Conservation (phyloP, 92 coral and sea anemone species). For the Epizoanthus rinbou region DNA sequence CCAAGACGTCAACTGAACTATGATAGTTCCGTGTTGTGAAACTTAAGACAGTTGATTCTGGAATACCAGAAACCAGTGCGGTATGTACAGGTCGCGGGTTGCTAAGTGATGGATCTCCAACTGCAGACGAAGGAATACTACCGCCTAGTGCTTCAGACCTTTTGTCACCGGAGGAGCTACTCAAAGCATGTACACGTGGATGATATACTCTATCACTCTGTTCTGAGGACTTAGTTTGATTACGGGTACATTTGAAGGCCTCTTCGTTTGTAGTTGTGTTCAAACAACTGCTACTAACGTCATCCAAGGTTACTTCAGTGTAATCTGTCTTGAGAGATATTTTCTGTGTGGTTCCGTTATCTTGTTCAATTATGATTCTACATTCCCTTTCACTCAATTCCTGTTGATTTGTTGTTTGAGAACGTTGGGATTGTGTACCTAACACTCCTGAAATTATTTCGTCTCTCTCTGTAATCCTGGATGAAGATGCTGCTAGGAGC, state of each 20-base stretch:
- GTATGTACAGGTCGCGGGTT: neutral
- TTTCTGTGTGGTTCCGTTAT: neutral
- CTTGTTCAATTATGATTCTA: no score
- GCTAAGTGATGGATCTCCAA: neutral
- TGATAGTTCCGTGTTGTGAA: neutral
- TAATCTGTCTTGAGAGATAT: neutral
- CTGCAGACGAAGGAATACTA: neutral
- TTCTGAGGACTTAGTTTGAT: neutral
- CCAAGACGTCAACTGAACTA: neutral
- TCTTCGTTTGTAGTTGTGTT: neutral
- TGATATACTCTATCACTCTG: neutral
- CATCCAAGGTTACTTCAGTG: neutral
- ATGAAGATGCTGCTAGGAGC: neutral
- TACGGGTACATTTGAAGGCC: neutral
- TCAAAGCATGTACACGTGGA: no score
- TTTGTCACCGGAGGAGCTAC: neutral
- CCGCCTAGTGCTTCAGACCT: neutral
- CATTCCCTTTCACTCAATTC: neutral
- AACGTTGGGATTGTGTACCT: neutral
- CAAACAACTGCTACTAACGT: neutral
- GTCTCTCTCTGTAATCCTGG: neutral
- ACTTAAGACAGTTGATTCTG: neutral
- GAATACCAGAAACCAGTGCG: neutral
- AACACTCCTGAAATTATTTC: neutral
- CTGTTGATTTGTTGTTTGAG: neutral